These are phyloP conservation scores for Oreochromis niloticus DNA, from an alignment of 2,113 vertebrate species.

Conservation along the genomic window DNA sequence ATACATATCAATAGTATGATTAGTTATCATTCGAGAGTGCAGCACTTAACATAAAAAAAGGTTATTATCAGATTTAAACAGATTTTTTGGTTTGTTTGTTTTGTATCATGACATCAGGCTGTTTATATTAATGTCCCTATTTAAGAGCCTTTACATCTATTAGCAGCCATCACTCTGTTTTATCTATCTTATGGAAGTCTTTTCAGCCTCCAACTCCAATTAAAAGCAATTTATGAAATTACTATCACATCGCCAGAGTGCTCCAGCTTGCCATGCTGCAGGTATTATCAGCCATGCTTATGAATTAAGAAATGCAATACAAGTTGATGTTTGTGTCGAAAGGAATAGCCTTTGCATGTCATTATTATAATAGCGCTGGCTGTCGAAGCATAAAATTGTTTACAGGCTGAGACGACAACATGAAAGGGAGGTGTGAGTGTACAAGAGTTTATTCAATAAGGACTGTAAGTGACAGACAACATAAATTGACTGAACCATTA, in stretches of 20 bases:
- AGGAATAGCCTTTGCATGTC: conserved; percentile 14
- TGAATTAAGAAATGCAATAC: conserved; percentile 42
- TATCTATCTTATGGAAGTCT: neutral
- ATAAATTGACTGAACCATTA: neutral
- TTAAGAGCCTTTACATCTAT: neutral
- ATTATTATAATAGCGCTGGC: conserved; percentile 20
- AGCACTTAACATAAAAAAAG: neutral
- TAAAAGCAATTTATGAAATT: conserved; percentile 24
- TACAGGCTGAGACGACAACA: conserved; percentile 14
- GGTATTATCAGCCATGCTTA: conserved; percentile 14
- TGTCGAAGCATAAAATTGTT: conserved; percentile 22
- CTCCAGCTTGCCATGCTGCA: neutral
- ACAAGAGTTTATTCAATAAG: conserved; percentile 35
- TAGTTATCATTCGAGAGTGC: neutral
- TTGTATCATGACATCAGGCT: neutral
- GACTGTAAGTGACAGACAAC: neutral
- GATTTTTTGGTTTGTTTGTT: neutral
- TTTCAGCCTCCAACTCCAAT: neutral
- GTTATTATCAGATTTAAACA: neutral
- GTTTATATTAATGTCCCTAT: neutral
- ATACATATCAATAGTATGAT: fast-evolving
- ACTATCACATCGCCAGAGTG: neutral
- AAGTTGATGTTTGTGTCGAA: conserved; percentile 8
- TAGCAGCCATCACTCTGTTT: neutral
- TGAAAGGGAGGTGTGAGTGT: conserved; percentile 26